Evolutionary conservation across 2,797 vertebrate species (phyloP), one percentile per base, ranked within the genome.

Genomic region (Myripristis murdjan): DNA sequence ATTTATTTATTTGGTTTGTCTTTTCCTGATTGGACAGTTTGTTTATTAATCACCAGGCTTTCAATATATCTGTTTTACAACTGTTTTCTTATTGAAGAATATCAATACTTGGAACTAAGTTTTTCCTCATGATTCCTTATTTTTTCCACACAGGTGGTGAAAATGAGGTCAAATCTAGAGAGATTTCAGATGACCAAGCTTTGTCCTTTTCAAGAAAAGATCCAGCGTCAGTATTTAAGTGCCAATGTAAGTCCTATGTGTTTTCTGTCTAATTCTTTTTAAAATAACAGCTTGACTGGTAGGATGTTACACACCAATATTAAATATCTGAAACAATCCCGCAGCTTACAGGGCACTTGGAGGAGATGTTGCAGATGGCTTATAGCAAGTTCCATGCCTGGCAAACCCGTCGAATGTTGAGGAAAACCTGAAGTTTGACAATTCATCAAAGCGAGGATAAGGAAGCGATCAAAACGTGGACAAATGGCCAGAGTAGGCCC

Each of bases 81-180:
- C 2, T 18, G 43, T 46, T 18, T 46, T 16, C 10, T 46, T 46
- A 46, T 10, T 18, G 16, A 46, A n/a, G 16, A 5, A 10, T 46
- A 18, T 46, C 15, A 37, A 9, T n/a, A 6, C 8, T 16, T 23
- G 9, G 3, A 9, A 24, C 18, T 16, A 5, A 4, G 9, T 35
- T 31, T 48, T 1, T 41, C 62, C 2, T 60, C 6, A 10, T n/a
- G 1, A 37, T 61, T 10, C 20, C 6, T 0, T 57, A 28, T n/a
- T 31, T 44, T 84, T 77, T 72, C n/a, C 41, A 15, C 33, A 43
- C 75, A 99, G 98, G 96, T 99, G 90, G 92, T 96, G 49, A 99
- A 98, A 93, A 99, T 99, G 98, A 97, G 94, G 88, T 95, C 95
- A 84, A 99, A 98, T 91, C 95, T 99, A 55, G 98, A 99, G 91